Conservation (phyloP, 2,113 vertebrate species). For the Chaetops frenatus region DNA sequence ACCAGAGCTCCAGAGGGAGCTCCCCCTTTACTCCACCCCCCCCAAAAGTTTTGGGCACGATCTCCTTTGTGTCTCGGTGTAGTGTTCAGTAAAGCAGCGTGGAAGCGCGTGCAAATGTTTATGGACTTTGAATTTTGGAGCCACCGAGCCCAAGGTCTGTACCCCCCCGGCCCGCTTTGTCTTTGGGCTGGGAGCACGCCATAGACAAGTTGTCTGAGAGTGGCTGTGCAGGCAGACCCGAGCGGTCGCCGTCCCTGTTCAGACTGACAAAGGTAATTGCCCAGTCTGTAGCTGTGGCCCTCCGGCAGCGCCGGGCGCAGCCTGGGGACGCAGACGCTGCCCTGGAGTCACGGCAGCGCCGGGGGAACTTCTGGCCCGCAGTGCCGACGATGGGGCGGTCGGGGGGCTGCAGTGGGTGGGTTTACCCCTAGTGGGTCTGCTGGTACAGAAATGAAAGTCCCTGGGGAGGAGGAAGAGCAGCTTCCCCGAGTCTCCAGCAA, state of each 20-base stretch:
- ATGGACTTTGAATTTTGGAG: neutral
- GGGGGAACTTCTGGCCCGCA: neutral
- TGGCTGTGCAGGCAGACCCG: neutral
- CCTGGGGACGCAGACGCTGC: neutral
- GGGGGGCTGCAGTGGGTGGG: neutral
- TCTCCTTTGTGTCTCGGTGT: neutral
- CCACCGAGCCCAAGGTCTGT: neutral
- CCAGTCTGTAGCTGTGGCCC: neutral
- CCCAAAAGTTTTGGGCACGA: neutral
- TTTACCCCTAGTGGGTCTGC: neutral
- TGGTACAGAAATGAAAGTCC: neutral
- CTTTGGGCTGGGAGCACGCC: neutral
- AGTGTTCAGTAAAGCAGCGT: neutral
- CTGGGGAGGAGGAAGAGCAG: neutral
- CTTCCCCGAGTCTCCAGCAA: neutral
- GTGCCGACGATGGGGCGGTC: neutral
- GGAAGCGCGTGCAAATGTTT: neutral
- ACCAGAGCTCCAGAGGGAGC: neutral
- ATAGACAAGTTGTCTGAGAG: neutral
- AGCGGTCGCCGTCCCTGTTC: neutral
- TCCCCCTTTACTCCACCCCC: neutral
- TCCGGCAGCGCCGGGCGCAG: neutral
- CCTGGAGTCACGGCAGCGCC: neutral
- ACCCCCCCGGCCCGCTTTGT: neutral
- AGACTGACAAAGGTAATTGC: conserved; percentile 27